phyloP scores from a whole-genome alignment of 2,113 vertebrate genomes.

The Nipponia nippon region DNA sequence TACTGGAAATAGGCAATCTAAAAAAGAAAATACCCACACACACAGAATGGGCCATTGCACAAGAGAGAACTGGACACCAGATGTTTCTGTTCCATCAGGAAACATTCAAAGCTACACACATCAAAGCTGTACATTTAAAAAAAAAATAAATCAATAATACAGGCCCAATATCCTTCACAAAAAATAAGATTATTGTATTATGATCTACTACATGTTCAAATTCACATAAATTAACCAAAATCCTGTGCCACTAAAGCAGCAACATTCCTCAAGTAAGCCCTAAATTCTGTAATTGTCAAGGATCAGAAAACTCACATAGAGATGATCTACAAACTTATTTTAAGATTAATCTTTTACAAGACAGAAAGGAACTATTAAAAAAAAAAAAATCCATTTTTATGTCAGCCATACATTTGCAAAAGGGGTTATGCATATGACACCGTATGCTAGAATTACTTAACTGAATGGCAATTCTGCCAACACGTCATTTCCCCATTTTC shows the following conservation, averaged over 20 bases:
- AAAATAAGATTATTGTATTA: background rate
- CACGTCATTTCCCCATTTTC: background rate
- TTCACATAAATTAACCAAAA: background rate
- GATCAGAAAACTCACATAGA: background rate
- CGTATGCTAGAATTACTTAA: background rate
- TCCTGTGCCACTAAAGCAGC: background rate
- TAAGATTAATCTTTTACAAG: background rate
- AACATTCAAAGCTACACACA: background rate
- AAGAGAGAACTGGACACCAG: background rate
- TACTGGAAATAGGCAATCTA: background rate
- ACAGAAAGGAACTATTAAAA: background rate
- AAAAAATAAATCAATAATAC: background rate
- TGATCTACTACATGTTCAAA: background rate
- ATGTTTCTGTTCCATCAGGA: background rate
- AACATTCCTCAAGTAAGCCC: background rate
- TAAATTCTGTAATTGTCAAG: background rate
- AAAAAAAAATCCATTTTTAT: background rate
- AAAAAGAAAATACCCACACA: background rate
- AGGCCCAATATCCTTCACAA: background rate
- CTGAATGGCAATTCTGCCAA: fast-evolving
- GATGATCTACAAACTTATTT: background rate
- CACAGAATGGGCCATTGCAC: background rate
- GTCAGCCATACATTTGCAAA: background rate
- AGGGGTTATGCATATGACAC: fast-evolving
- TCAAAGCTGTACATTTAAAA: background rate